Base-by-base conservation (phyloP, 2,888 invertebrate species). In the Brenthis hecate region DNA sequence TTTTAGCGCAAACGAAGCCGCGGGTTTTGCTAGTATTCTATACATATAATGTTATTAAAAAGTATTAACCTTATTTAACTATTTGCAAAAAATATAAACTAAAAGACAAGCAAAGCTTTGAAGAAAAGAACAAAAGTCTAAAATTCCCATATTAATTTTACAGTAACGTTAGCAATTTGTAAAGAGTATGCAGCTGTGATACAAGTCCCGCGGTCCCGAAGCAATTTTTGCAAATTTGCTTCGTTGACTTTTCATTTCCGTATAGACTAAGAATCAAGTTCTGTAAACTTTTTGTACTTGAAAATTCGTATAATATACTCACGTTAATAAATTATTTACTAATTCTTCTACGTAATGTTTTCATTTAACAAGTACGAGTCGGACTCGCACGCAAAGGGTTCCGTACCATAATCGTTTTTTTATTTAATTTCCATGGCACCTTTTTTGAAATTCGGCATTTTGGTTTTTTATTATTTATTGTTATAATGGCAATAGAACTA, bases 181-280 rank as follows among this genome's bases (percentile, higher is more conserved):
- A 28, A 47, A 65, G 63, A 61, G 65, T 55, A 57, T 64, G 61
- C 60, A 23, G 50, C 67, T 23, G 19, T 53, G 54, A 65, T 67
- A 66, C 66, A 28, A 43, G 64, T 57, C 70, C 63, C 67, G 32
- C 56, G 75, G 79, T 79, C 85, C 85, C 87, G 77, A 54, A 80
- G 79, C 86, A 87, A 85, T 88, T 85, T 87, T 83, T 80, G 77
- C 81, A 83, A 87, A 86, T 87, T 85, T 80, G 80, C 80, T 80
- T 80, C 74, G 84, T 84, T 83, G 81, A 81, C 78, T 82, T 81
- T 83, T 80, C 82, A 80, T 82, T 82, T 80, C 76, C 76, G 70
- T 77, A 57, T 66, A 66, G 64, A 43, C 53, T 54, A 13, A 53
- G 51, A 51, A 16, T n/a, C 16, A 51, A 51, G 19, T 19, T 19